phyloP scores from a whole-genome alignment of 2,797 vertebrate genomes.

The Takifugu rubripes region DNA sequence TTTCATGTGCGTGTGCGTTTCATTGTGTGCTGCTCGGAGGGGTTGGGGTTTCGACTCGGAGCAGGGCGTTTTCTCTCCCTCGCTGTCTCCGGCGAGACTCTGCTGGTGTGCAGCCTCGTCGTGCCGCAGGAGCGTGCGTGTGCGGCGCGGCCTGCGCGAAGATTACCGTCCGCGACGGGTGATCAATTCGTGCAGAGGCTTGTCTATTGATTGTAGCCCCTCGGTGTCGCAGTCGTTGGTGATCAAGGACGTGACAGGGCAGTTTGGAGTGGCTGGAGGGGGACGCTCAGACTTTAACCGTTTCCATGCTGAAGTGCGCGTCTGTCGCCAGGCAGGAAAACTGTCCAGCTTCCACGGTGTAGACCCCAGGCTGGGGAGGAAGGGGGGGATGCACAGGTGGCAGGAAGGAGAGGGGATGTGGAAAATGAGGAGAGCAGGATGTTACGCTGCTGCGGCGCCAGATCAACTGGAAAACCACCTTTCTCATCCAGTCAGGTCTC shows the following conservation, averaged over 20 bases:
- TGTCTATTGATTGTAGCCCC: conserved; percentile 36
- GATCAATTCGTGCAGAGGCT: conserved; percentile 23
- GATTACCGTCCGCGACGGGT: conserved; percentile 26
- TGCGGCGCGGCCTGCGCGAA: conserved; percentile 4
- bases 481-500: conserved; percentile 14
- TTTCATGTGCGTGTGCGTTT: conserved; percentile 24
- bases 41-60: conserved; percentile 58
- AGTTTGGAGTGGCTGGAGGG: conserved; percentile 28
- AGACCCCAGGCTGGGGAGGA: conserved; percentile 1
- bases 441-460: conserved; percentile 40
- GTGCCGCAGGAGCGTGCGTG: conserved; percentile 13
- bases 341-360: conserved; percentile 19
- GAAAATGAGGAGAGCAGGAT: conserved; percentile 34
- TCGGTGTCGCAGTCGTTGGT: conserved; percentile 21
- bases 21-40: conserved; percentile 22
- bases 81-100: conserved; percentile 56
- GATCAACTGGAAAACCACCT: conserved; percentile 22
- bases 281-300: conserved; percentile 45
- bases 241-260: conserved; percentile 33
- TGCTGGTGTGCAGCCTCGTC: conserved; percentile 32
- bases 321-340: conserved; percentile 25
- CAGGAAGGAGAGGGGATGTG: conserved; percentile 11
- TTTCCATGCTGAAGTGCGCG: conserved; percentile 21
- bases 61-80: conserved; percentile 81
- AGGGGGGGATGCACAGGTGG: conserved; percentile 7